Base-by-base conservation (phyloP, 1,140 invertebrate genomes). In the Musca vetustissima region DNA sequence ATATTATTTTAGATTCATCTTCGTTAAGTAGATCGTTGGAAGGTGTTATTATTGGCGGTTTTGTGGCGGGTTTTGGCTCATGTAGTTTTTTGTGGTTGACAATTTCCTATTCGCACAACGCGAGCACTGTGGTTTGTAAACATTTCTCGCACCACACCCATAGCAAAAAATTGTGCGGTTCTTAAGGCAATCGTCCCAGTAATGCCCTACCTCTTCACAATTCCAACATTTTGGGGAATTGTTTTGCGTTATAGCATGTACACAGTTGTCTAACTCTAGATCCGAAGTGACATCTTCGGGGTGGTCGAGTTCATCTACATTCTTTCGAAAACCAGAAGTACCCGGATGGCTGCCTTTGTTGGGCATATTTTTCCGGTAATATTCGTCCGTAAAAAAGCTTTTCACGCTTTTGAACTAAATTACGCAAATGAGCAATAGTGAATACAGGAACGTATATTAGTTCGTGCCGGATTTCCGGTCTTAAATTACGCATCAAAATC, bases 381-480 rank as follows among this genome's bases (percentile, higher is more conserved):
- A 17, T 32, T 64, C 59, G 13, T 64, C 59, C 17, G 24, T 28
- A 2, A 64, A 64, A n/a, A n/a, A 64, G 17, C 17, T 64, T 64
- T 36, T 64, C 59, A 32, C 59, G 59, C 59, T 32, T 64, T 19
- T 64, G 59, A 13, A 28, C 15, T 32, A 64, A 64, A 32, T 64
- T 64, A 11, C 59, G 25, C 17, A 64, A 64, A 64, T 64, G 59
- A 4, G 59, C 36, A 36, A 64, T 64, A 32, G 59, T 32, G 17
- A 17, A 43, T 19, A 64, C 17, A 32, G 28, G 28, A 2, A 64
- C 59, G 36, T 64, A 64, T 13, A 64, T 17, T 28, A 64, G 32
- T 64, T 64, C 59, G 19, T 64, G 59, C 17, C 59, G 28, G 4
- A 64, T 36, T 17, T 64, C 59, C 2, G 59, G 28, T 4, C 59